Evolutionary conservation across 2,797 vertebrate species (phyloP).

Genomic region (Clamator glandarius): DNA sequence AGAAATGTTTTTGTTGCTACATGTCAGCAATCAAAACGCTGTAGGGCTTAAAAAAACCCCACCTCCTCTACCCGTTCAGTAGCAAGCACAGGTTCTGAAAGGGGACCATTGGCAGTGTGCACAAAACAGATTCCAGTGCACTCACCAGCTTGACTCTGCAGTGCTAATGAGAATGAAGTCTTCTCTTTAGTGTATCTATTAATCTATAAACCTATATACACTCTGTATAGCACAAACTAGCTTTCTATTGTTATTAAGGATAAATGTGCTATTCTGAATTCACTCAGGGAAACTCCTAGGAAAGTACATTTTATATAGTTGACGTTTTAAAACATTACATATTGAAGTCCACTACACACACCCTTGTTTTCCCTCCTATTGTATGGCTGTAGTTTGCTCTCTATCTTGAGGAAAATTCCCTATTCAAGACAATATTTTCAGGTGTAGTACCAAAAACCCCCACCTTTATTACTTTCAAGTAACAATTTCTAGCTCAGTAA

Average conservation of each 20-base stretch:
- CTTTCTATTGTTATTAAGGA: background rate
- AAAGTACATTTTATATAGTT: background rate
- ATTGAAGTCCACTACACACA: background rate
- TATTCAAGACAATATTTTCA: background rate
- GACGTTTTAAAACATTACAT: background rate
- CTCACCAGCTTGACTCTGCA: background rate
- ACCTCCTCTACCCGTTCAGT: background rate
- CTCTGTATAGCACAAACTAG: background rate
- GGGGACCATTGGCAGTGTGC: rapidly evolving
- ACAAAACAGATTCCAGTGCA: no score
- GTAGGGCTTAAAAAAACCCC: background rate
- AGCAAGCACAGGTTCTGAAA: background rate
- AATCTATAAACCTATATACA: background rate
- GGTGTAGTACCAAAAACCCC: background rate
- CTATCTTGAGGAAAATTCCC: background rate
- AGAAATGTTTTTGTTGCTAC: background rate
- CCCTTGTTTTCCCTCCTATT: background rate
- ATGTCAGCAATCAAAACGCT: background rate
- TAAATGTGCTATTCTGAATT: background rate
- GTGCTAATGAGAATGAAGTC: background rate
- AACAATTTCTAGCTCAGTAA: background rate
- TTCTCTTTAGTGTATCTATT: background rate
- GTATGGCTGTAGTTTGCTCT: background rate
- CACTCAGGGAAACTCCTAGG: background rate
- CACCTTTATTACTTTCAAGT: background rate